A percentile compares a stretch with the other conserved stretches of the same genome.
phyloP scores from a whole-genome alignment of 2,797 vertebrate genomes.

The Siniperca scherzeri region DNA sequence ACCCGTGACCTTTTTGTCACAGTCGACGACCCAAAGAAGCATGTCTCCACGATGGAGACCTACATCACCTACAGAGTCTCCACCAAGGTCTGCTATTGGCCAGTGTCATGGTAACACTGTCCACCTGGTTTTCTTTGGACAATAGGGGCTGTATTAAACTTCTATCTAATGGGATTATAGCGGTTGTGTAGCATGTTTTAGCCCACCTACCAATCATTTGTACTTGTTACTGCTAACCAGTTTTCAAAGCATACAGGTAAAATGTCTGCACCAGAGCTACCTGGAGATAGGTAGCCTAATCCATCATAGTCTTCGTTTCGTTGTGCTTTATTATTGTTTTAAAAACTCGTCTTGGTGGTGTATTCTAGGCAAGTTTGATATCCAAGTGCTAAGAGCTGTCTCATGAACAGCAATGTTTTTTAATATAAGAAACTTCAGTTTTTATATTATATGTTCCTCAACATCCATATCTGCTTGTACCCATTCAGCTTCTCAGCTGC shows the following conservation, averaged over 20 bases:
- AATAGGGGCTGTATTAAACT: background rate
- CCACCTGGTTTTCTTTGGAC: background rate
- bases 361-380: background rate
- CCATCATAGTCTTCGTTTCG: background rate
- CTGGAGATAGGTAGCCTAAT: background rate
- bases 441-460: background rate
- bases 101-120: conserved; percentile 15
- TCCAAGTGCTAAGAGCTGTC: background rate
- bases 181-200: background rate
- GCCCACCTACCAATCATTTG: background rate
- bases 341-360: background rate
- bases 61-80: conserved; percentile 98
- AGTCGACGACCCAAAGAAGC: conserved; percentile 98
- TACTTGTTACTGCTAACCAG: background rate
- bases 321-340: background rate
- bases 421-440: background rate
- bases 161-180: background rate
- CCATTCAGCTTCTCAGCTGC: background rate
- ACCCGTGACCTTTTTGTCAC: conserved; percentile 96
- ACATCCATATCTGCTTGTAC: background rate
- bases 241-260: background rate
- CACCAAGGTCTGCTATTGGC: conserved; percentile 89
- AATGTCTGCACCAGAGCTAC: background rate
- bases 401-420: too few relatives aligned
- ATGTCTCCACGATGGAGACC: conserved; percentile 98